A percentile compares a stretch with the other conserved stretches of the same genome.
phyloP scores from a whole-genome alignment of 1,140 invertebrate genomes.

The Pseudomyrmex cubaensis region DNA sequence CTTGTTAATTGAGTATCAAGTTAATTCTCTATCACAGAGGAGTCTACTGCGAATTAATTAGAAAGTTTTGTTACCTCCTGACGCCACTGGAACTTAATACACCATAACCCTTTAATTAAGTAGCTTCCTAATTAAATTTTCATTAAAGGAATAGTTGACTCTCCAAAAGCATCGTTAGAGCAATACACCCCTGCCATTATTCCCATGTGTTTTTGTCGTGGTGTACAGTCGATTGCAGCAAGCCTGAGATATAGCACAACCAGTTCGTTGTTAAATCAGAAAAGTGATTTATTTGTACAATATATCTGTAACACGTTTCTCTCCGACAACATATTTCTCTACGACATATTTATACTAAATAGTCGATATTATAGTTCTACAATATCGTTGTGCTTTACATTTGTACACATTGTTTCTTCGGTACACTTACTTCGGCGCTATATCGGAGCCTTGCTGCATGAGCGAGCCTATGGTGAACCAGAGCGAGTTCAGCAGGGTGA shows the following conservation, averaged over 20 bases:
- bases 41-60: constrained; percentile 29
- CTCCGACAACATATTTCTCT: constrained; percentile 9
- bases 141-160: constrained; percentile 35
- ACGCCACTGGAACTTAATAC: constrained; percentile 21
- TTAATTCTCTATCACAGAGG: constrained; percentile 26
- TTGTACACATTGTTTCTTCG: constrained; percentile 51
- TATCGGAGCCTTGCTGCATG: constrained; percentile 97
- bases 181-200: constrained; percentile 7
- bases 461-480: constrained; percentile 96
- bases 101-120: constrained; percentile 46
- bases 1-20: constrained; percentile 1
- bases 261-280: constrained; percentile 50
- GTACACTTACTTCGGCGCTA: constrained; percentile 90
- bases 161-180: constrained; percentile 19
- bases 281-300: background rate
- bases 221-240: constrained; percentile 76
- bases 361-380: constrained; percentile 4
- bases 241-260: constrained; percentile 83
- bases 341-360: background rate
- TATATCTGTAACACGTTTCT: background rate
- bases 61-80: constrained; percentile 46
- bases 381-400: background rate
- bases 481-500: constrained; percentile 94
- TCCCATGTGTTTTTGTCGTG: constrained; percentile 41
- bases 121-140: constrained; percentile 47